Conservation (phyloP, 2,113 vertebrate species). For the Mormyrus iriodes region DNA sequence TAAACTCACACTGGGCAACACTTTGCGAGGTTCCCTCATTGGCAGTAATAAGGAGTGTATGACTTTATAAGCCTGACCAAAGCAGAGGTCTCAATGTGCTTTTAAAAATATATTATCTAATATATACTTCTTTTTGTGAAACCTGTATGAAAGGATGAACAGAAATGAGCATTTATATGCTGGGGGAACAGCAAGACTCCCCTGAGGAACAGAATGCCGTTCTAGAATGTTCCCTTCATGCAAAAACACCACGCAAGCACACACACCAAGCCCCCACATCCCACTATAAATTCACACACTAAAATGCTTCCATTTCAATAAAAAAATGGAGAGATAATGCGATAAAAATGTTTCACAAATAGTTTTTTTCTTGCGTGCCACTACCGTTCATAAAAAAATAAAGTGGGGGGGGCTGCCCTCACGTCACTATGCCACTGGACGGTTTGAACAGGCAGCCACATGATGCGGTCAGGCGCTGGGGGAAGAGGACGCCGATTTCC, state of each 20-base stretch:
- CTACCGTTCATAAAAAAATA: constrained; percentile 33
- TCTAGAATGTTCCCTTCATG: constrained; percentile 21
- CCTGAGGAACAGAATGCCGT: constrained; percentile 1
- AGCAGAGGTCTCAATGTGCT: constrained; percentile 5
- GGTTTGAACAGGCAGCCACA: background rate
- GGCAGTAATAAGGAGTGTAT: background rate
- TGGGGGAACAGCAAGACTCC: background rate
- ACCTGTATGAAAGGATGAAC: constrained; percentile 3
- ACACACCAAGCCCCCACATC: constrained; percentile 24
- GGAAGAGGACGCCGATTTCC: background rate
- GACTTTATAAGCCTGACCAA: background rate
- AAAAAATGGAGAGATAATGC: constrained; percentile 12
- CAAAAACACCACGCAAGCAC: constrained; percentile 5
- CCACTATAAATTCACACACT: background rate
- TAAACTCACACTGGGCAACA: background rate
- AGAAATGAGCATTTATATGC: background rate
- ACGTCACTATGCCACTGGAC: background rate
- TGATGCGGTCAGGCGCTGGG: background rate
- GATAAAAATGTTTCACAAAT: constrained; percentile 24
- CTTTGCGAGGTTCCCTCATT: background rate
- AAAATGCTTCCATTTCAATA: constrained; percentile 5
- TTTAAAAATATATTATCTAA: constrained; percentile 13
- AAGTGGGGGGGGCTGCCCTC: constrained; percentile 17
- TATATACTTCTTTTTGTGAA: constrained; percentile 18
- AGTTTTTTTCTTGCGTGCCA: constrained; percentile 25